Evolutionary conservation across 2,888 invertebrate genomes (phyloP).

Genomic region (Agriopis marginaria): DNA sequence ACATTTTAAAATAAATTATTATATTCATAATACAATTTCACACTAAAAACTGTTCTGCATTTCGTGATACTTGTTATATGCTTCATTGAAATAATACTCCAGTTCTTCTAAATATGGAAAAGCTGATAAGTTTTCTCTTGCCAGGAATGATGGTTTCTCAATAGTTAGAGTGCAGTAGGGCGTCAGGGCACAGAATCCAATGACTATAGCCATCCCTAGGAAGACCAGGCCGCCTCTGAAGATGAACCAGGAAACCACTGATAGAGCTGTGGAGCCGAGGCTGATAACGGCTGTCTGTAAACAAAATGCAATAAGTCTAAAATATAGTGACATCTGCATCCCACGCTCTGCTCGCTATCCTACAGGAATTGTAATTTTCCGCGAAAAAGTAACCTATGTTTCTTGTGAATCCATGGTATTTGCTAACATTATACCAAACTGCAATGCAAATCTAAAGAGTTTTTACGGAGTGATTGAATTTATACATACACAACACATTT

Average conservation of each 20-base stretch:
- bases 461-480: too few relatives aligned
- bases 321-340: too few relatives aligned
- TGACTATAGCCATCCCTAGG: constrained; percentile 70
- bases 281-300: constrained; percentile 49
- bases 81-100: constrained; percentile 48
- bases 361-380: too few relatives aligned
- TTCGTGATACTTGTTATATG: constrained; percentile 49
- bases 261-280: constrained; percentile 49
- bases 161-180: constrained; percentile 83
- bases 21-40: background rate
- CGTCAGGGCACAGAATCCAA: constrained; percentile 84
- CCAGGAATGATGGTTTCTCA: constrained; percentile 57
- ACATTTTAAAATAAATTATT: constrained; percentile 5
- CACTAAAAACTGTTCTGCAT: constrained; percentile 42
- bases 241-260: constrained; percentile 66
- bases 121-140: constrained; percentile 64
- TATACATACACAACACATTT: too few relatives aligned
- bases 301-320: background rate
- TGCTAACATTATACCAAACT: too few relatives aligned
- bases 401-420: too few relatives aligned
- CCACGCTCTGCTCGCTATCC: too few relatives aligned
- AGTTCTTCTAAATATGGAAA: constrained; percentile 64
- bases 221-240: constrained; percentile 57
- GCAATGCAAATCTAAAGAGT: too few relatives aligned
- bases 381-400: too few relatives aligned